These are phyloP conservation scores for Hymenochirus boettgeri DNA, from an alignment of 2,113 vertebrate species.

Conservation along the genomic window DNA sequence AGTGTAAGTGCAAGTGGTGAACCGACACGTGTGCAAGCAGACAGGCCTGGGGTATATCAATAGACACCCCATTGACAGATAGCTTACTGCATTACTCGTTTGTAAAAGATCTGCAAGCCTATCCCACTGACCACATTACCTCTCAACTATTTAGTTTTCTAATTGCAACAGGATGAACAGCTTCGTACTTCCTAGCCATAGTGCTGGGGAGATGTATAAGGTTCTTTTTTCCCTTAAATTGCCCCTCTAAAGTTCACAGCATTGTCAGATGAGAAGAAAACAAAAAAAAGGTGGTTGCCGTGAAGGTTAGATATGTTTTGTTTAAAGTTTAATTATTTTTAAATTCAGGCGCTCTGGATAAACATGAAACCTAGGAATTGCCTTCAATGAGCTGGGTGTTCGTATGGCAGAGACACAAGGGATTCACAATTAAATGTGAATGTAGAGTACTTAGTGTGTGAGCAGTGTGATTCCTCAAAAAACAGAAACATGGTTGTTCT, in stretches of 20 bases:
- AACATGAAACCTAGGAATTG: constrained; percentile 63
- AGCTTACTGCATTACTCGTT: constrained; percentile 83
- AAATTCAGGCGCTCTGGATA: constrained; percentile 72
- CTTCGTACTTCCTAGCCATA: constrained; percentile 56
- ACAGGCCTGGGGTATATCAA: constrained; percentile 88
- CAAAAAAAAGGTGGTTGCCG: constrained; percentile 39
- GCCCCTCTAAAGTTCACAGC: constrained; percentile 46
- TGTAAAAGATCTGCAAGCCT: constrained; percentile 88
- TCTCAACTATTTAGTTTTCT: constrained; percentile 94
- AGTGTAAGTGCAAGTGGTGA: constrained; percentile 83
- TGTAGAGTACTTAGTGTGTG: constrained; percentile 75
- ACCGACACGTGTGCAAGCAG: constrained; percentile 93
- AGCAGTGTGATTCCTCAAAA: constrained; percentile 65
- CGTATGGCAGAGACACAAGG: constrained; percentile 72
- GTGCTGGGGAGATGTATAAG: constrained; percentile 44
- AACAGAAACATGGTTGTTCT: constrained; percentile 63
- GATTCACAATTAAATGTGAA: constrained; percentile 78
- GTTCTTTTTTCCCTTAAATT: constrained; percentile 49
- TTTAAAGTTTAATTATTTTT: constrained; percentile 88
- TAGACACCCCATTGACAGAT: constrained; percentile 84
- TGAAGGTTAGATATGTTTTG: constrained; percentile 69
- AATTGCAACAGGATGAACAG: constrained; percentile 82
- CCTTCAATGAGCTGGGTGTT: constrained; percentile 83
- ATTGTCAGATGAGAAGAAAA: constrained; percentile 44
- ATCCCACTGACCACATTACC: constrained; percentile 84